Evolutionary conservation across 2,113 vertebrate genomes (phyloP).

Genomic region (Mobula hypostoma): DNA sequence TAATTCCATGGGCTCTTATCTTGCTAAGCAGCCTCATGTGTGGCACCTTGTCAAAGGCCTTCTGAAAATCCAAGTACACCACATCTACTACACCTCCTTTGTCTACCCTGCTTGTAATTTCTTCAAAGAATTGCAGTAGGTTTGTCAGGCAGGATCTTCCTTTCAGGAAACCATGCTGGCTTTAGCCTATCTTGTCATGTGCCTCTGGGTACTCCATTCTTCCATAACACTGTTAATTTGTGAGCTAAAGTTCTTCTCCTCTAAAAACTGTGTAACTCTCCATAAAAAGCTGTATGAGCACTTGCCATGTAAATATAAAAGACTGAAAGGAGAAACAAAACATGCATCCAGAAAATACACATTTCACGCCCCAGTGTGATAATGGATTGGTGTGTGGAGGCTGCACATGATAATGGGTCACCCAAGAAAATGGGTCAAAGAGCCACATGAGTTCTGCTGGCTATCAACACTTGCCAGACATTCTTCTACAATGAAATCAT

Average conservation of each 20-base stretch:
- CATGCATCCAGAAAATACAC: neutral
- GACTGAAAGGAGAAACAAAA: neutral
- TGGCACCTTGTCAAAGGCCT: no score
- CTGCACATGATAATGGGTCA: constrained; percentile 56
- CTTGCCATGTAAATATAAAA: neutral
- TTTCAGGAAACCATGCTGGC: no score
- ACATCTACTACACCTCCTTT: no score
- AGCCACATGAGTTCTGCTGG: constrained; percentile 64
- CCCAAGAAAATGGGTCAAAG: constrained; percentile 40
- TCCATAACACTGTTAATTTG: no score
- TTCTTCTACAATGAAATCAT: constrained; percentile 73
- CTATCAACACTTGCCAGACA: constrained; percentile 66
- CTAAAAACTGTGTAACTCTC: neutral
- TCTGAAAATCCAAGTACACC: no score
- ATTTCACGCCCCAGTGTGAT: constrained; percentile 5
- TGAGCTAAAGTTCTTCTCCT: neutral
- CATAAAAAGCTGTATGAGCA: neutral
- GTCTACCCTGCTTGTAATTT: no score
- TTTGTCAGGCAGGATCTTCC: no score
- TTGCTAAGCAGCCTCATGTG: no score
- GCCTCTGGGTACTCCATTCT: no score
- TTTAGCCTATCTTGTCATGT: no score
- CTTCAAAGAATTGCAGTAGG: no score
- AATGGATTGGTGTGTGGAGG: constrained; percentile 48
- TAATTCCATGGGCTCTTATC: no score